Conservation (phyloP, 2,113 vertebrate genomes). For the Tringa solitaria region DNA sequence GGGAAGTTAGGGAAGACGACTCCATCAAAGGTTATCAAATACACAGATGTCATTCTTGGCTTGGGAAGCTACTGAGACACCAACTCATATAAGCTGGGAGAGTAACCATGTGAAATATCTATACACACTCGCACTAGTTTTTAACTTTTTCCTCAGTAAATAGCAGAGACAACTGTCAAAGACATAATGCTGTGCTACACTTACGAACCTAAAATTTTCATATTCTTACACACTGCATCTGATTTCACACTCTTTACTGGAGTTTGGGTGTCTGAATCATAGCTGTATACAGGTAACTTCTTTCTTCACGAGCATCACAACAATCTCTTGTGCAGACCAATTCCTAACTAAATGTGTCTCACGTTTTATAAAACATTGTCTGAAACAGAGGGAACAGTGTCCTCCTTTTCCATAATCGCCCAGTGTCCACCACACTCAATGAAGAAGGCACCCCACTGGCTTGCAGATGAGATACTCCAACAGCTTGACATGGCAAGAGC, state of each 20-base stretch:
- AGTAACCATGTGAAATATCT: not conserved
- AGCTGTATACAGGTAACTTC: not conserved
- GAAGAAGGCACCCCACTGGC: not conserved
- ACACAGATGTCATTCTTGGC: fast-evolving
- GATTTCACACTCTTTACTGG: not conserved
- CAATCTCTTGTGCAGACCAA: not conserved
- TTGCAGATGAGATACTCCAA: not conserved
- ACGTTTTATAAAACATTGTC: not conserved
- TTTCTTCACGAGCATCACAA: not conserved
- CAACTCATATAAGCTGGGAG: not conserved
- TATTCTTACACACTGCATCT: not conserved
- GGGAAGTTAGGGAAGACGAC: not conserved
- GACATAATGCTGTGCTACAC: not conserved
- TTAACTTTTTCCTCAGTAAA: not conserved
- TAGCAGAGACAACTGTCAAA: not conserved
- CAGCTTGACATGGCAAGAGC: not conserved
- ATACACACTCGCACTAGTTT: not conserved
- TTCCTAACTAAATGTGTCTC: not conserved
- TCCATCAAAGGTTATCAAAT: not conserved
- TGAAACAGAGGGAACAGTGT: not conserved
- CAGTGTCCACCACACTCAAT: not conserved
- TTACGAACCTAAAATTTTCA: not conserved
- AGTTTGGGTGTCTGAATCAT: not conserved
- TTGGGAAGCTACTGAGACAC: not conserved
- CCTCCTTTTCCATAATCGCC: not conserved